These are phyloP conservation scores for Cherax quadricarinatus DNA, from an alignment of 1,140 invertebrate genomes.

Conservation along the genomic window DNA sequence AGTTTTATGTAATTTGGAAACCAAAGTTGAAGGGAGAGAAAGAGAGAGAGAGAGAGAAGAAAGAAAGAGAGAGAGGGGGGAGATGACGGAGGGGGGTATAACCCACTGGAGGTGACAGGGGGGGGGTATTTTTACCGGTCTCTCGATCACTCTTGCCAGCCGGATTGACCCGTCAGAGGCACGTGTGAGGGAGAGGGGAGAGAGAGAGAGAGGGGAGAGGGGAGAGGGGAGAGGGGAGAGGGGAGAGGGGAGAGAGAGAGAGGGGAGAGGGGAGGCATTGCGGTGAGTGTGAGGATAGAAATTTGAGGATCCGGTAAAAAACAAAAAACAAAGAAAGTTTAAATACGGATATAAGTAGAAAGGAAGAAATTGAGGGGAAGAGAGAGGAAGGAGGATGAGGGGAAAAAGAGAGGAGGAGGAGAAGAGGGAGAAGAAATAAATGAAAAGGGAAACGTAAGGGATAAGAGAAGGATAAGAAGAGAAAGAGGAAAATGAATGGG, in stretches of 20 bases:
- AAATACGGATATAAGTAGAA: not conserved
- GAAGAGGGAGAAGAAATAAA: too few relatives aligned
- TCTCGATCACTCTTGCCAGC: constrained; percentile 1
- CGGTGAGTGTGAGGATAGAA: too few relatives aligned
- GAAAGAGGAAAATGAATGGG: not conserved
- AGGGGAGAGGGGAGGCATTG: too few relatives aligned
- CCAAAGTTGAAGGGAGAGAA: not conserved
- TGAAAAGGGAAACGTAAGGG: too few relatives aligned
- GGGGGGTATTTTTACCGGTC: not conserved
- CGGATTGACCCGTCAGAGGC: not conserved
- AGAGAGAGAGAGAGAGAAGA: not conserved
- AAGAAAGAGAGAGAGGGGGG: not conserved
- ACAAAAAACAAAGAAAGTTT: too few relatives aligned
- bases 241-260: too few relatives aligned
- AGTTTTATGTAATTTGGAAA: too few relatives aligned
- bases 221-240: not conserved
- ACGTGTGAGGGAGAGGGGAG: not conserved
- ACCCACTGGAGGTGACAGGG: not conserved
- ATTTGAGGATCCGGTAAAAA: too few relatives aligned
- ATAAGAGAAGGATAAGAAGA: too few relatives aligned
- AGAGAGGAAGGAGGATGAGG: too few relatives aligned
- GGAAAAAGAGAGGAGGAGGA: too few relatives aligned
- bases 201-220: not conserved
- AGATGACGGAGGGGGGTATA: not conserved
- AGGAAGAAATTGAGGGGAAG: not conserved